Conservation (phyloP, 1,140 invertebrate genomes). For the Rhagoletis pomonella region DNA sequence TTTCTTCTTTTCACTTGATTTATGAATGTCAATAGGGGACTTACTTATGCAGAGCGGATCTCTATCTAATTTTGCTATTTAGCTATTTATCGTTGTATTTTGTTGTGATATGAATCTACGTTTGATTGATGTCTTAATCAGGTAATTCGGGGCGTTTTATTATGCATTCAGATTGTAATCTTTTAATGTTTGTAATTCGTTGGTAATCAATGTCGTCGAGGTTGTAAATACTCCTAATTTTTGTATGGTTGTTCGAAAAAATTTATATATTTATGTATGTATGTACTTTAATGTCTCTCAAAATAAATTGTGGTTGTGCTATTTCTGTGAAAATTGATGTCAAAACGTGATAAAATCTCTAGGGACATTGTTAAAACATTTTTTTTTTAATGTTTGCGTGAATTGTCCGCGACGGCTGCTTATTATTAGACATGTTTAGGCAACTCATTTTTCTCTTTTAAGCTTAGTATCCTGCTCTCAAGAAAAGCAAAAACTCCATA, state of each 20-base stretch:
- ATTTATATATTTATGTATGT: too few relatives aligned
- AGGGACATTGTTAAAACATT: background rate
- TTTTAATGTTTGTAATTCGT: constrained; percentile 8
- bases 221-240: background rate
- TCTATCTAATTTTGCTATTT: background rate
- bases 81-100: background rate
- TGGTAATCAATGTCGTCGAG: constrained; percentile 31
- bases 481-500: too few relatives aligned
- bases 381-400: too few relatives aligned
- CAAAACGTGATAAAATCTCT: background rate
- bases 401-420: too few relatives aligned
- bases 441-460: too few relatives aligned
- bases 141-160: constrained; percentile 23
- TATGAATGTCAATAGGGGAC: background rate
- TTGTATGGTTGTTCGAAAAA: too few relatives aligned
- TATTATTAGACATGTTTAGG: too few relatives aligned
- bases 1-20: constrained; percentile 33
- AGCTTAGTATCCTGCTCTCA: too few relatives aligned
- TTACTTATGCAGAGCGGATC: background rate
- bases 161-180: background rate
- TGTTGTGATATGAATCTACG: constrained; percentile 2
- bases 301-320: background rate
- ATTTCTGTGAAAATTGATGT: constrained; percentile 23
- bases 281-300: too few relatives aligned
- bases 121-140: constrained; percentile 24